Evolutionary conservation across 2,113 vertebrate genomes (phyloP), one percentile per base, ranked within the genome.

Genomic region (Seriola dumerili): DNA sequence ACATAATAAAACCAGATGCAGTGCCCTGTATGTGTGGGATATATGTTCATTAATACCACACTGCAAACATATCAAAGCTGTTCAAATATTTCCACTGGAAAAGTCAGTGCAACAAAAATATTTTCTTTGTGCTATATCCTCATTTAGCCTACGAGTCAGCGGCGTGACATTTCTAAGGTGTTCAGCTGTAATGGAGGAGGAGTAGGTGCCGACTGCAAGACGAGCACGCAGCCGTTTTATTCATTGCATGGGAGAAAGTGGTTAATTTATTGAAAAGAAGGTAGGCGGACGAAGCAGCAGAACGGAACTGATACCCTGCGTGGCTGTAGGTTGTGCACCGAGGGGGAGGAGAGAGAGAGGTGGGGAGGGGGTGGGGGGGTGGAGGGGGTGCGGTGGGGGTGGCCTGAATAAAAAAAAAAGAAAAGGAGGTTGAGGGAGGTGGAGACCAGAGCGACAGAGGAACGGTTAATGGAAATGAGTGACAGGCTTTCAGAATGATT

Each of bases 401-500:
- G n/a, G n/a, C n/a, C n/a, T n/a, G n/a, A n/a, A n/a, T n/a, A 38
- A 8, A 5, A 38, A 8, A 38, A 38, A 38, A 38, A 38, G 1
- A 23, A 23, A 23, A 40, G 34, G 34, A 34, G 34, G 23, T 23
- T 23, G 23, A 40, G 87, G 91, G 91, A 88, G 93, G 94, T 90
- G 93, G n/a, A 90, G 94, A 94, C 89, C 94, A 91, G 91, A 89
- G 94, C n/a, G 94, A 95, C 94, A 94, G 94, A 93, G 92, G 95
- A 97, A 95, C 97, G 96, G 97, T 98, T n/a, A n/a, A n/a, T n/a
- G 93, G 95, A 96, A 96, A 97, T 99, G 98, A 99, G 96, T 99
- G 98, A 98, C 98, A 99, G 96, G 96, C 96, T 97, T 97, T 99
- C 97, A 95, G 96, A 97, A 97, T 99, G 97, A 99, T 99, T 99